Conservation (phyloP, 2,797 vertebrate genomes). For the Avahi laniger region DNA sequence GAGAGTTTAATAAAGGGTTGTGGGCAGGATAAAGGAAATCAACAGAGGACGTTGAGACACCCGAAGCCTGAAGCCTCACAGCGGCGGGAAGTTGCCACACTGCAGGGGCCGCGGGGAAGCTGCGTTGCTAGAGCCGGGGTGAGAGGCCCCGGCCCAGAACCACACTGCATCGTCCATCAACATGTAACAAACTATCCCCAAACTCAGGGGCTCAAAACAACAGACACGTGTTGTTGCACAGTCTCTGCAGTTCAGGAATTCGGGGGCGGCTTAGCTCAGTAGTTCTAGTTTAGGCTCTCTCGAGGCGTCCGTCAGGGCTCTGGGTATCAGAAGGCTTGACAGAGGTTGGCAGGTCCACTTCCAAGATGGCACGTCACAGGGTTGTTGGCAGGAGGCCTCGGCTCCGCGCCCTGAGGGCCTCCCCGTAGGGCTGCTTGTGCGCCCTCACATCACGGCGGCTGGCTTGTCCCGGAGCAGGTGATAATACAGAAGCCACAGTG, state of each 20-base stretch:
- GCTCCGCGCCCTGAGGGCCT: not conserved
- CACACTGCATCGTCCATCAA: not conserved
- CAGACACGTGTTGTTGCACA: not conserved
- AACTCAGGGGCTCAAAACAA: not conserved
- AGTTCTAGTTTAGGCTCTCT: not conserved
- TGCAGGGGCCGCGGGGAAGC: not conserved
- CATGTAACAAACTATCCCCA: not conserved
- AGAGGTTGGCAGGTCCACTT: not conserved
- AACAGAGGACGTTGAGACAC: not conserved
- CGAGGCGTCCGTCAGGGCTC: not conserved
- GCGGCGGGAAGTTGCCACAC: not conserved
- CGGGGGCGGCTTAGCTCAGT: not conserved
- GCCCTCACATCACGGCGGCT: not conserved
- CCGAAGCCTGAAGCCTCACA: not conserved
- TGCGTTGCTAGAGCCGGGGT: not conserved
- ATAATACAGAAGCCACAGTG: not conserved
- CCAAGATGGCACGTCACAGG: fast-evolving
- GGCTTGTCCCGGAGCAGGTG: not conserved
- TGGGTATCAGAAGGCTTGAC: not conserved
- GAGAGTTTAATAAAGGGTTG: not conserved
- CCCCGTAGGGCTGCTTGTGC: not conserved
- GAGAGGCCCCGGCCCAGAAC: not conserved
- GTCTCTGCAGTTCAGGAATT: not conserved
- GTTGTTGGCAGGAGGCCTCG: not conserved
- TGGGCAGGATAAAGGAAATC: not conserved